Percentiles rank a stretch among this genome's conserved stretches.
Evolutionary conservation across 2,113 vertebrate species (phyloP).

Genomic region (Todiramphus chloris): DNA sequence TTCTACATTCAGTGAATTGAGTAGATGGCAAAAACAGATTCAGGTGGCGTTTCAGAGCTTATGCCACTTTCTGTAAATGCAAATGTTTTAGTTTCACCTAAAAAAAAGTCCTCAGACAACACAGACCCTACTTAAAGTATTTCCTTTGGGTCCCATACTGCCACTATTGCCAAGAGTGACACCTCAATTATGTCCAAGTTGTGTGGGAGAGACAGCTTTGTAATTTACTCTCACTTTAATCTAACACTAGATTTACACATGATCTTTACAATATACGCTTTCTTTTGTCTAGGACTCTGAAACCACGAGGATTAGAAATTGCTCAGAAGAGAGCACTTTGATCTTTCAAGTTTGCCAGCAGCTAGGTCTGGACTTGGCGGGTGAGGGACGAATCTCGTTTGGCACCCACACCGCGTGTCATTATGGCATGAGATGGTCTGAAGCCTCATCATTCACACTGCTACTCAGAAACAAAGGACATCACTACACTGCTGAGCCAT

Average conservation of each 20-base stretch:
- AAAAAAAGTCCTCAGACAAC: not conserved
- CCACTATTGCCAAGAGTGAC: not conserved
- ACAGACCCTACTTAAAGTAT: not conserved
- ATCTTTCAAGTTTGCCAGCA: not conserved
- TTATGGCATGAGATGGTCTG: not conserved
- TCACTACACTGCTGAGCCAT: not conserved
- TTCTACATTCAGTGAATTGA: not conserved
- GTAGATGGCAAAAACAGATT: not conserved
- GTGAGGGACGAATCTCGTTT: not conserved
- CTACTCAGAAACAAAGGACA: not conserved
- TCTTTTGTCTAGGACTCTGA: not conserved
- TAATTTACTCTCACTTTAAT: not conserved
- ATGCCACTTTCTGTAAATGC: not conserved
- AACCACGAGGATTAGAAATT: not conserved
- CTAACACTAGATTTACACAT: not conserved
- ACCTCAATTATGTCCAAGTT: fast-evolving
- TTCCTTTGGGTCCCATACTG: not conserved
- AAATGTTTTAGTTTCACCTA: not conserved
- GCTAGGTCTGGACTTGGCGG: not conserved
- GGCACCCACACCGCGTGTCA: fast-evolving
- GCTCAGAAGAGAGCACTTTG: not conserved
- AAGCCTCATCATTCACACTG: not conserved
- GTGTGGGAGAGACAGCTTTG: not conserved
- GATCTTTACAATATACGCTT: not conserved
- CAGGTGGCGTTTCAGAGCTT: not conserved